Evolutionary conservation across 2,797 vertebrate species (phyloP).

Genomic region (Siniperca undulata): DNA sequence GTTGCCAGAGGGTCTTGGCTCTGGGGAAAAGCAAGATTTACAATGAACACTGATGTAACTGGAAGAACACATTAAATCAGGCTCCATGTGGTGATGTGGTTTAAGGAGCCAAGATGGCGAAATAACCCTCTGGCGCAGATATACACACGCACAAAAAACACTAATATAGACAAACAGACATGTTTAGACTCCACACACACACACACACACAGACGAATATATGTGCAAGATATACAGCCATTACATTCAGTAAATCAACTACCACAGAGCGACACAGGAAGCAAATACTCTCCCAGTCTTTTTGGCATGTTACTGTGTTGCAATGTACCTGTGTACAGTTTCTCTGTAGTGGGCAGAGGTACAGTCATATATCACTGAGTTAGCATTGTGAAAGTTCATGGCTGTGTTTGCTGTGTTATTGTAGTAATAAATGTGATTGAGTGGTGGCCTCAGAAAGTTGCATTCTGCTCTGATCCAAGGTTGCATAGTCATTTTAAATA

Average conservation of each 20-base stretch:
- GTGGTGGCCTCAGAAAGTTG: constrained; percentile 51
- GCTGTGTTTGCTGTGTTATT: constrained; percentile 65
- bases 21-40: constrained; percentile 49
- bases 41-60: constrained; percentile 44
- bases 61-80: constrained; percentile 67
- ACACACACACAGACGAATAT: constrained; percentile 16
- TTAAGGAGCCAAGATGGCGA: constrained; percentile 40
- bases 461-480: constrained; percentile 65
- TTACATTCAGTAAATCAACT: constrained; percentile 55
- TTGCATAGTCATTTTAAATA: constrained; percentile 70
- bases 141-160: constrained; percentile 10
- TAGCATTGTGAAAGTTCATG: constrained; percentile 70
- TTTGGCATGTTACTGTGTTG: constrained; percentile 19
- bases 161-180: constrained; percentile 34
- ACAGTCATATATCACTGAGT: constrained; percentile 64
- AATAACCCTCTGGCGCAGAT: constrained; percentile 48
- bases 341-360: constrained; percentile 18
- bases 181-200: background rate
- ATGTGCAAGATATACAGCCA: constrained; percentile 25
- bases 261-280: constrained; percentile 7
- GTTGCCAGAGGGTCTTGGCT: constrained; percentile 54
- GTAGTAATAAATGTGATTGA: constrained; percentile 74
- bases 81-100: constrained; percentile 49
- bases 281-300: constrained; percentile 9
- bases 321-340: constrained; percentile 32